Base-by-base conservation (phyloP, 1,140 invertebrate species). In the Panulirus ornatus region DNA sequence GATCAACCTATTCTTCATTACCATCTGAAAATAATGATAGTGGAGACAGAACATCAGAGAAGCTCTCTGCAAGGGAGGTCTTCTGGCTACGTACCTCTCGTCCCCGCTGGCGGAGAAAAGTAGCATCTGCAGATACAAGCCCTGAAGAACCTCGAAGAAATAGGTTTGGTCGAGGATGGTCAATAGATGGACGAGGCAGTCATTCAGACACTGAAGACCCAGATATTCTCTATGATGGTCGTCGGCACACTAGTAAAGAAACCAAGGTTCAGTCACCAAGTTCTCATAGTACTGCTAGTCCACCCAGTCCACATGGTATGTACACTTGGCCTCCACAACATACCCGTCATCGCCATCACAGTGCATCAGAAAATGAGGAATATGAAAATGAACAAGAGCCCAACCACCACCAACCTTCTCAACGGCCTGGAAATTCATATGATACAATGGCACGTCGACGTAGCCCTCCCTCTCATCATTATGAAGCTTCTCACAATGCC, bases 251-350 rank as follows among this genome's bases (percentile, higher is more conserved):
- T 5, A 78, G 38, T 36, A 83, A 88, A 84, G 84, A 76, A 19
- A 63, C 73, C 27, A 76, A 76, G 19, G 40, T 63, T 42, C 79
- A 34, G 1, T n/a, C 66, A 3, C 63, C 84, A 2, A 58, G 51
- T 3, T 51, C 84, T 19, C 84, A 86, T n/a, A 54, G 22, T n/a
- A 73, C 70, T 19, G 75, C 91, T 71, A 89, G 83, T 63, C 92
- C 90, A n/a, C 87, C 92, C 11, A 92, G 92, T 75, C 92, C 92
- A 30, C 87, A 91, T 44, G 92, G 92, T 16, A 92, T 92, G 90
- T 91, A 92, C 42, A 92, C 92, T 30, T 92, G 92, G 92, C 92
- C 92, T 22, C 92, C 92, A 2, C 92, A 92, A 73, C 92, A 92
- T 42, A 88, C 66, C 14, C 76, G 91, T 30, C 90, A 91, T 66